Conservation (phyloP, 2,113 vertebrate genomes). For the Dicaeum eximium region DNA sequence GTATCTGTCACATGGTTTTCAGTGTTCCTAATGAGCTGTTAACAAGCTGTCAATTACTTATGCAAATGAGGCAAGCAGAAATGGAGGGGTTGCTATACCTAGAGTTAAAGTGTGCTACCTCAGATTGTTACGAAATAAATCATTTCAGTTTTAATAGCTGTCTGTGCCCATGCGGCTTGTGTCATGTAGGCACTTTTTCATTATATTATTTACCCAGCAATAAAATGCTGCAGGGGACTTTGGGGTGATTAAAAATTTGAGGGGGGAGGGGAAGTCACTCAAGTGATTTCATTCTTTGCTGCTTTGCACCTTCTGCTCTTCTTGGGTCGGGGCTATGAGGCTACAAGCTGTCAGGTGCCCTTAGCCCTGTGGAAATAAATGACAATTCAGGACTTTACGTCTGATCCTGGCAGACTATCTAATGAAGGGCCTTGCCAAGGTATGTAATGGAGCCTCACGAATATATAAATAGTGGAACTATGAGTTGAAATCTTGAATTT, state of each 20-base stretch:
- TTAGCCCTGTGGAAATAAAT: background rate
- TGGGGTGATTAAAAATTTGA: conserved; percentile 47
- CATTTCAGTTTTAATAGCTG: conserved; percentile 70
- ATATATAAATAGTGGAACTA: background rate
- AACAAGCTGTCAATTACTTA: conserved; percentile 82
- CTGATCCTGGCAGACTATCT: background rate
- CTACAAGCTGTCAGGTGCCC: conserved; percentile 39
- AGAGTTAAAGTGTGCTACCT: conserved; percentile 68
- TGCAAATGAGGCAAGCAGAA: conserved; percentile 72
- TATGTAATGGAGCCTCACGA: background rate
- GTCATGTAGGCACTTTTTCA: conserved; percentile 67
- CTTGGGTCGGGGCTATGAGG: background rate
- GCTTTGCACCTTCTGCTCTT: conserved; percentile 53
- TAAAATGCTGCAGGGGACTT: conserved; percentile 61
- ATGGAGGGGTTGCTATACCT: conserved; percentile 63
- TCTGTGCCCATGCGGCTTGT: conserved; percentile 67
- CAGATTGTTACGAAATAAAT: conserved; percentile 70
- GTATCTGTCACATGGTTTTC: conserved; percentile 78
- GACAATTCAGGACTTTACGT: background rate
- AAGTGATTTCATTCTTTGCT: conserved; percentile 25
- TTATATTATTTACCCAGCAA: conserved; percentile 63
- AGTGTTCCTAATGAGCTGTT: conserved; percentile 82
- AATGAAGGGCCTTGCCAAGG: background rate
- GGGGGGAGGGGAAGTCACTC: background rate
- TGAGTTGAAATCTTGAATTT: background rate